Evolutionary conservation across 2,797 vertebrate genomes (phyloP), one percentile per base, ranked within the genome.

Genomic region (Siniperca obscura): DNA sequence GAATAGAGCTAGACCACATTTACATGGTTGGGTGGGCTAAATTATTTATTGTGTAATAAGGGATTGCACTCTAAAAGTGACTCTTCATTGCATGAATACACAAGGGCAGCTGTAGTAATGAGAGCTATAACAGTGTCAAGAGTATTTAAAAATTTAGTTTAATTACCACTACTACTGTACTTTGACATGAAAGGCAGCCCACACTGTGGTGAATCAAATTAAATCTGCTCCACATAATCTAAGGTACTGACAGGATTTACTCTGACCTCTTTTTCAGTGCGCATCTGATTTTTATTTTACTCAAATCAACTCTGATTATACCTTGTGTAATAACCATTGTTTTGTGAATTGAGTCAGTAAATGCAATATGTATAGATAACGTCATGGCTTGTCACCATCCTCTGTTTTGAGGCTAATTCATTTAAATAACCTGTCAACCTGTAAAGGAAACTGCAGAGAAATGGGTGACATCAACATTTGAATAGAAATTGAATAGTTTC

Each of bases 401-500:
- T 67, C 21, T 76, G 36, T 57, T 72, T 85, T 56, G 52, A 84
- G 34, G 44, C 2, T 19, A 3, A 62, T 40, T 72, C 34, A 85
- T 81, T 84, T 30, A 76, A 86, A 83, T 78, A 80, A 89, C 76
- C 83, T 84, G 75, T 80, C 78, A 80, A 74, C 56, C 59, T 80
- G 72, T 56, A 68, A 80, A 73, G 27, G 75, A 74, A 78, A 30
- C 69, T 74, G 85, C 53, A 44, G 74, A 75, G 68, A 56, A 73
- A 80, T 64, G 42, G 56, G 25, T 38, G 67, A 87, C 22, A 48
- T 64, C 65, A 79, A 65, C 75, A 91, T 91, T 85, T 91, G 85
- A 93, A 93, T 93, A 91, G 86, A 92, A 91, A 94, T 88, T 7
- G 87, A 92, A 88, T 69, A 68, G 79, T 92, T 91, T 92, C 84